Conservation (phyloP, 2,888 invertebrate species). For the Trachelus troglodyta region DNA sequence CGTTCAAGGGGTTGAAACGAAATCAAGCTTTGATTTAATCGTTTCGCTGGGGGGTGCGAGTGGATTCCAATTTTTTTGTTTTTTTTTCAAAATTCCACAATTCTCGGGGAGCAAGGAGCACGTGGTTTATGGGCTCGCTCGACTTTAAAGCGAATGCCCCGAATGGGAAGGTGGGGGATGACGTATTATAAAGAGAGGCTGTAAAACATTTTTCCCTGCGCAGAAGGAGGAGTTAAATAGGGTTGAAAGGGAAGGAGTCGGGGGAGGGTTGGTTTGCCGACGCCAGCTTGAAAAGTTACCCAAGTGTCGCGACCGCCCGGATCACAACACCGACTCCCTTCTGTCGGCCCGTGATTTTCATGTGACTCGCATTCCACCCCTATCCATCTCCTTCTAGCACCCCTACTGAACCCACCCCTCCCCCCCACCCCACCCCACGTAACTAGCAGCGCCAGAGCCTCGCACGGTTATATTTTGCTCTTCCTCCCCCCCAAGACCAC, state of each 20-base stretch:
- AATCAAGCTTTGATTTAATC: too few species aligned
- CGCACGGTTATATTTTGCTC: background rate
- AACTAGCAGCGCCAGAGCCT: background rate
- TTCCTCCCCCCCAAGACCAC: background rate
- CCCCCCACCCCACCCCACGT: background rate
- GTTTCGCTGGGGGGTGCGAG: too few species aligned
- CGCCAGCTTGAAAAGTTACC: conserved; percentile 4
- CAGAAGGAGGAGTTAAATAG: background rate
- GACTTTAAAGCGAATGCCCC: too few species aligned
- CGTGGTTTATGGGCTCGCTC: too few species aligned
- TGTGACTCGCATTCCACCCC: background rate
- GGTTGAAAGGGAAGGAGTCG: background rate
- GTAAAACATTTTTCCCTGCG: conserved; percentile 24
- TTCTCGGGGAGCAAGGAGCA: too few species aligned
- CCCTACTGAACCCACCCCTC: background rate
- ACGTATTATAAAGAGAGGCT: conserved; percentile 23
- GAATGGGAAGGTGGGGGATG: too few species aligned
- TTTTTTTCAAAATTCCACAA: too few species aligned
- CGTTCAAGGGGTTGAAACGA: too few species aligned
- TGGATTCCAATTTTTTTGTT: too few species aligned
- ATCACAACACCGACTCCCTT: background rate
- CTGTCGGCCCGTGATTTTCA: conserved; percentile 1
- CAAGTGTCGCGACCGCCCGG: background rate
- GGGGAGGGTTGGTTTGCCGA: background rate
- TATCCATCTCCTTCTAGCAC: background rate